Evolutionary conservation across 2,888 invertebrate genomes (phyloP).

Genomic region (Elmis aenea): DNA sequence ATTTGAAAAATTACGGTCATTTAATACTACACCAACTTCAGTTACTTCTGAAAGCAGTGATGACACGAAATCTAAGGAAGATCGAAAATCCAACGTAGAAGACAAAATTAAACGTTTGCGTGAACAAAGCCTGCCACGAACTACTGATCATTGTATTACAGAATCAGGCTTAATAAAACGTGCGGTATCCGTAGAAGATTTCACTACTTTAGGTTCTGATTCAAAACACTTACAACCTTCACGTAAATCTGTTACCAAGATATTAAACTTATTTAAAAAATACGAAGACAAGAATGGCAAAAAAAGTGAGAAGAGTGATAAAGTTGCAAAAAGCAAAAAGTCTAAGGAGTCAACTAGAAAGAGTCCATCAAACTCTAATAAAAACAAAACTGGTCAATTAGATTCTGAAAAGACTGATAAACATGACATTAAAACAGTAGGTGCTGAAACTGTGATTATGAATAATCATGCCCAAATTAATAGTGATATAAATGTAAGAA

Average conservation of each 20-base stretch:
- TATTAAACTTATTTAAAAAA: slow-evolving; percentile 72
- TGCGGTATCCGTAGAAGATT: slow-evolving; percentile 67
- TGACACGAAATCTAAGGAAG: slow-evolving; percentile 37
- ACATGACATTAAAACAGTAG: slow-evolving; percentile 10
- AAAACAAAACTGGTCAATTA: slow-evolving; percentile 19
- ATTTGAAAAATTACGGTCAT: slow-evolving; percentile 60
- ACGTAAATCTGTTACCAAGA: slow-evolving; percentile 66
- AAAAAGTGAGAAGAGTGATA: slow-evolving; percentile 29
- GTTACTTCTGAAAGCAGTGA: slow-evolving; percentile 29
- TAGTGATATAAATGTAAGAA: slow-evolving; percentile 27
- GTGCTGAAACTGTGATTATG: slow-evolving; percentile 25
- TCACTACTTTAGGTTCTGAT: slow-evolving; percentile 48
- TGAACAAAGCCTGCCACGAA: slow-evolving; percentile 62
- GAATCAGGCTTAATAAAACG: slow-evolving; percentile 65
- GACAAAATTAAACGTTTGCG: slow-evolving; percentile 57
- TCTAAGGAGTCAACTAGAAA: slow-evolving; percentile 21
- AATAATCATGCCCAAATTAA: slow-evolving; percentile 18
- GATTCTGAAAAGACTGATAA: slow-evolving; percentile 21
- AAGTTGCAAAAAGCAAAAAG: slow-evolving; percentile 30
- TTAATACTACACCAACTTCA: slow-evolving; percentile 49
- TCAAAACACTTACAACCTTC: slow-evolving; percentile 51
- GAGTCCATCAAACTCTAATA: too few species aligned
- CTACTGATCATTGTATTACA: slow-evolving; percentile 48
- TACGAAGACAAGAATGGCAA: slow-evolving; percentile 50
- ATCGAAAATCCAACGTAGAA: slow-evolving; percentile 48